phyloP scores from a whole-genome alignment of 1,140 invertebrate species.

The Epicauta chinensis region DNA sequence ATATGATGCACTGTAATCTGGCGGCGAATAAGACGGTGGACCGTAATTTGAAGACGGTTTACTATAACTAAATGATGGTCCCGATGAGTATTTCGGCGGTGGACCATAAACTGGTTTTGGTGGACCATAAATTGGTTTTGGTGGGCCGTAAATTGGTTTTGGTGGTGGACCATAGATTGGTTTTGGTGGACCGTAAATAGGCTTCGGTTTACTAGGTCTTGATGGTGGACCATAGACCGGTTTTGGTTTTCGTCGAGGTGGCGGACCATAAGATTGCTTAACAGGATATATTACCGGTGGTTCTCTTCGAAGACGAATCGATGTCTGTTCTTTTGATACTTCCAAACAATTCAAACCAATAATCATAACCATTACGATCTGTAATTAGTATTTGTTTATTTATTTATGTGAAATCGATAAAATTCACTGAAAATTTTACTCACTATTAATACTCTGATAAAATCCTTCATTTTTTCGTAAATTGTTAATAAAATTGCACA shows the following conservation, averaged over 20 bases:
- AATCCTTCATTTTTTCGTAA: no score
- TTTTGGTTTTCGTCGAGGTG: slow-evolving; percentile 8
- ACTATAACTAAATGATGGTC: slow-evolving; percentile 12
- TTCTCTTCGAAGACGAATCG: slow-evolving; percentile 1
- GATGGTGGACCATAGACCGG: slow-evolving; percentile 12
- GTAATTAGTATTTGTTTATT: no score
- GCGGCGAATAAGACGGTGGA: slow-evolving; percentile 1
- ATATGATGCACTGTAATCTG: no score
- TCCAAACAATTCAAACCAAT: no score
- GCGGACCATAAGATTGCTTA: slow-evolving; percentile 18
- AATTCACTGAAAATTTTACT: no score
- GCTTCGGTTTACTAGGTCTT: slow-evolving; percentile 8
- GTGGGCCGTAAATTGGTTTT: slow-evolving; percentile 8
- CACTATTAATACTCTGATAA: no score
- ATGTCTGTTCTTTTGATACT: no score
- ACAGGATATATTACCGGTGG: slow-evolving; percentile 4
- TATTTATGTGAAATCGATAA: no score
- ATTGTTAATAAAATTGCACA: no score
- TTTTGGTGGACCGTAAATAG: slow-evolving; percentile 18
- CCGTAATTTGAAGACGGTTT: slow-evolving; percentile 5
- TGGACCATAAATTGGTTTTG: slow-evolving; percentile 9
- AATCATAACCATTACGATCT: no score
- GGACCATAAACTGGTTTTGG: slow-evolving; percentile 7
- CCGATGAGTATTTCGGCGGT: slow-evolving; percentile 7
- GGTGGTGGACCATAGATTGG: slow-evolving; percentile 12